Evolutionary conservation across 2,888 invertebrate species (phyloP).

Genomic region (Metopia argyrocephala): DNA sequence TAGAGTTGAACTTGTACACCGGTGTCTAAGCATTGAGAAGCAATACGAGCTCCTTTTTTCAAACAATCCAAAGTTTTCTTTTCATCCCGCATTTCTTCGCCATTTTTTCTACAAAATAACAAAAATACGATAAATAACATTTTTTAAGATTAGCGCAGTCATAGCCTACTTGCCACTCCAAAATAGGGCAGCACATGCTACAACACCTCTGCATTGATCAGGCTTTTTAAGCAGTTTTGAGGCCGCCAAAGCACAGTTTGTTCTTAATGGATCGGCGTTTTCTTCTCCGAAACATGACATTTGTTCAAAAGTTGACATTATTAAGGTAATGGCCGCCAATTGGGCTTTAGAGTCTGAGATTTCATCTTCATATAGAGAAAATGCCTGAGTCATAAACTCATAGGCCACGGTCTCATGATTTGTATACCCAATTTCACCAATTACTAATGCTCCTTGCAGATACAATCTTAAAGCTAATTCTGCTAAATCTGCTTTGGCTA

Average conservation of each 20-base stretch:
- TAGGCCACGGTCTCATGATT: constrained; percentile 98
- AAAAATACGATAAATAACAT: not conserved
- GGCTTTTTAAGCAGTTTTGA: constrained; percentile 98
- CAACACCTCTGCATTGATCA: constrained; percentile 97
- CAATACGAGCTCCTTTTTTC: constrained; percentile 96
- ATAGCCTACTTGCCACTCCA: constrained; percentile 89
- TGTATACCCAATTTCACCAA: constrained; percentile 94
- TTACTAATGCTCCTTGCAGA: constrained; percentile 96
- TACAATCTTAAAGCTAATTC: constrained; percentile 96
- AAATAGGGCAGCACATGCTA: constrained; percentile 96
- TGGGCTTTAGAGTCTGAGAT: constrained; percentile 98
- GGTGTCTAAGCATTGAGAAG: constrained; percentile 98
- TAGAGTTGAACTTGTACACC: constrained; percentile 97
- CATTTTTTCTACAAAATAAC: constrained; percentile 74
- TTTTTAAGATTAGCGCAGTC: not conserved
- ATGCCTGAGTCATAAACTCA: constrained; percentile 96
- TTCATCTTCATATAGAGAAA: constrained; percentile 98
- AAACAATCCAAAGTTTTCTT: constrained; percentile 95
- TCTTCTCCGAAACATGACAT: constrained; percentile 97
- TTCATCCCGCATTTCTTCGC: constrained; percentile 89
- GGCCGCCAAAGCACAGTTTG: constrained; percentile 96
- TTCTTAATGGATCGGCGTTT: constrained; percentile 96
- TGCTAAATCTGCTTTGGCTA: constrained; percentile 96
- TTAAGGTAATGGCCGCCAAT: constrained; percentile 95
- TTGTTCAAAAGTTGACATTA: constrained; percentile 96